Conservation (phyloP, 2,113 vertebrate genomes). For the Archilochus colubris region DNA sequence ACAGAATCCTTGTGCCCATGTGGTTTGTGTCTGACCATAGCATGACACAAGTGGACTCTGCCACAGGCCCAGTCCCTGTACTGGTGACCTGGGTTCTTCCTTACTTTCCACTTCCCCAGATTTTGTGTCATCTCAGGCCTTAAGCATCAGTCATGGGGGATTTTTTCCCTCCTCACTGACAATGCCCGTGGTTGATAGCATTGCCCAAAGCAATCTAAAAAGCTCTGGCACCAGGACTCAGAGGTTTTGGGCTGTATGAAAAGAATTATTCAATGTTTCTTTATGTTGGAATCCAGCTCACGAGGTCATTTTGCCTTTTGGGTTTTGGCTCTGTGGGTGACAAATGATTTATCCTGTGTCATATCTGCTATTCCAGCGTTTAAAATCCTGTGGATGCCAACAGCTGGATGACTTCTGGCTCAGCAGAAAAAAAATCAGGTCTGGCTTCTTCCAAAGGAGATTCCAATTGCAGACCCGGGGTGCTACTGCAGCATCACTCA, state of each 20-base stretch:
- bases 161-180: not conserved
- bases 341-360: not conserved
- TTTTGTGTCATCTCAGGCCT: not conserved
- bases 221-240: not conserved
- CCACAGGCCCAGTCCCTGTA: not conserved
- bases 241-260: not conserved
- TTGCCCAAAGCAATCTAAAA: not conserved
- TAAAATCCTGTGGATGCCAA: not conserved
- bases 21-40: not conserved
- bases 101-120: not conserved
- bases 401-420: not conserved
- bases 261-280: not conserved
- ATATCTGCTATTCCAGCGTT: not conserved
- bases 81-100: not conserved
- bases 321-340: not conserved
- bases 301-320: not conserved
- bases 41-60: not conserved
- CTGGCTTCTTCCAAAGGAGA: not conserved
- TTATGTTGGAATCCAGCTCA: not conserved
- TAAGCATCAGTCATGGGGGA: not conserved
- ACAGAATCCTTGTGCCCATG: not conserved
- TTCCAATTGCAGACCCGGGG: not conserved
- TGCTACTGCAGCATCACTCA: not conserved
- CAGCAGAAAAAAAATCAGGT: not conserved
- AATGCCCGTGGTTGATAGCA: accelerated